Base-by-base conservation (phyloP, 2,888 invertebrate genomes). In the Drosophila leonis region DNA sequence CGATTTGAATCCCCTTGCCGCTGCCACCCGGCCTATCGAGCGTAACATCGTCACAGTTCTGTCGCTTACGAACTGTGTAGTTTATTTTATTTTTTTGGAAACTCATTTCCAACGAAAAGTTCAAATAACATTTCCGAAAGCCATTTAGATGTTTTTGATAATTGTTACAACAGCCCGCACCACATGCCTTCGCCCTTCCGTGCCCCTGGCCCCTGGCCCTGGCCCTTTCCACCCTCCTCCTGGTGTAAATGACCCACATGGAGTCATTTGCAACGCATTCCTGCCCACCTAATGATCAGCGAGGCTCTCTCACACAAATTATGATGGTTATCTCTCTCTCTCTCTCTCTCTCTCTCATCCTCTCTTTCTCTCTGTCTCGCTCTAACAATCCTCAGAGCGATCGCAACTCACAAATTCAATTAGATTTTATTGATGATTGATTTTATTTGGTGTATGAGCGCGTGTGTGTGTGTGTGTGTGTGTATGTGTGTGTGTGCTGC, bases 341-440 rank as follows among this genome's bases (percentile, higher is more conserved):
- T 35, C 52, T 42, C 42, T 24, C 29, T 29, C 18, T 18, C 20
- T 44, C 41, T 7, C 35, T 41, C 54, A 29, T 31, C 37, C 20
- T 20, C 41, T 18, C 18, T 31, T 3, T 24, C 55, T 12, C 7
- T 55, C 20, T 29, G 33, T 9, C 20, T 24, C 51, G 29, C 27
- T 31, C 35, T 29, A 31, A 49, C 48, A 63, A 62, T 67, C 61
- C 64, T 57, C 67, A 46, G 59, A 39, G 41, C 33, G 73, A 73
- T 68, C 67, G 80, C 60, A 46, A 52, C 74, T 70, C 64, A 67
- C 78, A 86, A 89, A 88, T 88, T 88, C 88, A 88, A 88, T 88
- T 88, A 90, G 82, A 82, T 75, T 88, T 90, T 88, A 88, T 88
- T 88, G 85, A 76, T 85, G 83, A 87, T 88, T 90, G 85, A 90